Evolutionary conservation across 2,113 vertebrate genomes (phyloP).

Genomic region (chimpanzee (Pan troglodytes)): NHGRI_mPanTro3-v2.1_pri NC_072409.2:99496001-99496500

Average conservation of each 20-base stretch:
- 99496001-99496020: conserved; percentile 87
- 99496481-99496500: not conserved
- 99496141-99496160: conserved; percentile 96
- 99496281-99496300: conserved; percentile 99
- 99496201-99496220: conserved; percentile 99
- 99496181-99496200: conserved; percentile 99
- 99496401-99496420: not conserved
- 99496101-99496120: conserved; percentile 84
- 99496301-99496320: conserved; percentile 77
- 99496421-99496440: not conserved
- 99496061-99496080: conserved; percentile 72
- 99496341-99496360: not conserved
- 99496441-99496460: not conserved
- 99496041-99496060: conserved; percentile 84
- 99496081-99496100: conserved; percentile 86
- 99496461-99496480: not conserved
- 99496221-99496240: conserved; percentile 99
- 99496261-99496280: conserved; percentile 99
- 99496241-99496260: conserved; percentile 99
- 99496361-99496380: not conserved
- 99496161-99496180: conserved; percentile 92
- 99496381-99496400: not conserved
- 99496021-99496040: conserved; percentile 92
- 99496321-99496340: conserved; percentile 39
- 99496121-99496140: conserved; percentile 85